phyloP scores from a whole-genome alignment of 2,888 invertebrate genomes.

The Nemapogon koenigi region DNA sequence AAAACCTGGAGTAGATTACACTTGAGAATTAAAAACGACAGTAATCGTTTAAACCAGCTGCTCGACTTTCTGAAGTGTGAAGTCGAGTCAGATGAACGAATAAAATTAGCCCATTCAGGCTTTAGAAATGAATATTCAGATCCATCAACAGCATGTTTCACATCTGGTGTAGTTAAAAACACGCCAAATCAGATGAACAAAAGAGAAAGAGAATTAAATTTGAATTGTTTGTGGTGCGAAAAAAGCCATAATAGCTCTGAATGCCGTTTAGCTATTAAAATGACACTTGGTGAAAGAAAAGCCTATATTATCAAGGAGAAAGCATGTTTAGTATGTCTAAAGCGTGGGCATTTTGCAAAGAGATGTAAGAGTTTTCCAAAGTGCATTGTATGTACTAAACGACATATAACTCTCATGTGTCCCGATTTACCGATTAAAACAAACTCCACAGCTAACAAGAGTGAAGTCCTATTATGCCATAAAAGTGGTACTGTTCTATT shows the following conservation, averaged over 20 bases:
- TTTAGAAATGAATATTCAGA: no score
- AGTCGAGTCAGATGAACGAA: no score
- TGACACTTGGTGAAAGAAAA: background rate
- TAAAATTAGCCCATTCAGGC: no score
- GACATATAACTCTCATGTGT: constrained; percentile 2
- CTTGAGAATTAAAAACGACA: no score
- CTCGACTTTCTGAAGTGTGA: no score
- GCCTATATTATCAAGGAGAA: background rate
- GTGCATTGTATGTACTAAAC: background rate
- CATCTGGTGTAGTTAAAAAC: background rate
- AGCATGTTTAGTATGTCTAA: background rate
- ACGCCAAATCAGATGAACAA: no score
- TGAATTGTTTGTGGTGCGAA: background rate
- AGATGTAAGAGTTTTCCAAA: background rate
- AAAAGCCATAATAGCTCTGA: background rate
- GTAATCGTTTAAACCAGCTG: no score
- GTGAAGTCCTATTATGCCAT: background rate
- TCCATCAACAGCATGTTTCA: background rate
- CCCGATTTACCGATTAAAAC: background rate
- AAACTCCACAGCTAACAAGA: no score
- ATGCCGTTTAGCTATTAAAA: background rate
- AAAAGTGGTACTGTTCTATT: background rate
- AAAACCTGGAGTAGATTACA: no score
- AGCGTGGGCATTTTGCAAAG: background rate
- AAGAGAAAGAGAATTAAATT: background rate